Evolutionary conservation across 2,888 invertebrate species (phyloP).

Genomic region (Cheilosia urbana): DNA sequence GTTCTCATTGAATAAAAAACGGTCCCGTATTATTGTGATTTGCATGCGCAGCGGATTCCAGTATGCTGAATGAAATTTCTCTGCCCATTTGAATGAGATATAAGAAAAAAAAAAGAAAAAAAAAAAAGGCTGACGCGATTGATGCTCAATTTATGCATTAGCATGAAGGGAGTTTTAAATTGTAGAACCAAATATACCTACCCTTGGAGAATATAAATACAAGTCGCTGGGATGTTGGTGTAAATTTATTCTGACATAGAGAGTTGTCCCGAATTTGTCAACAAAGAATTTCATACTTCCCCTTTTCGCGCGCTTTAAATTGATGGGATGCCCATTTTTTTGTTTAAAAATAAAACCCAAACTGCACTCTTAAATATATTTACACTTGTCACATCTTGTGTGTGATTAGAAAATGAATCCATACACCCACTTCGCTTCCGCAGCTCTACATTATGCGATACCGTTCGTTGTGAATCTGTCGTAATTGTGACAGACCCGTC

Average conservation of each 20-base stretch:
- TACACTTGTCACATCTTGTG: conserved; percentile 25
- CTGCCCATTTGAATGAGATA: conserved; percentile 63
- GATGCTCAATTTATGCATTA: conserved; percentile 67
- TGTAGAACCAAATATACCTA: conserved; percentile 41
- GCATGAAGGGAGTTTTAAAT: conserved; percentile 39
- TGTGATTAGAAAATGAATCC: conserved; percentile 24
- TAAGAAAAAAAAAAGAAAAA: conserved; percentile 41
- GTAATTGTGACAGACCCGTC: conserved; percentile 62
- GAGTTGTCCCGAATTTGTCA: conserved; percentile 77
- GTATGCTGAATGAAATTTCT: conserved; percentile 68
- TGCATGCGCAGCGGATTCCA: conserved; percentile 58
- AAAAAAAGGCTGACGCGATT: conserved; percentile 63
- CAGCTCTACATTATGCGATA: conserved; percentile 20
- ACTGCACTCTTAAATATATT: conserved; percentile 19
- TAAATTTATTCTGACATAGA: conserved; percentile 77
- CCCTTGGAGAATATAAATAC: conserved; percentile 1
- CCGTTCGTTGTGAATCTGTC: conserved; percentile 50
- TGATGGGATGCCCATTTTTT: conserved; percentile 44
- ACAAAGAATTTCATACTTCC: conserved; percentile 73
- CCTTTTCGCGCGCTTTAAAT: conserved; percentile 56
- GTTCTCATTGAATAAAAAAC: conserved; percentile 55
- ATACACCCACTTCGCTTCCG: conserved; percentile 7
- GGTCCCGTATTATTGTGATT: conserved; percentile 41
- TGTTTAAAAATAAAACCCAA: neutral
- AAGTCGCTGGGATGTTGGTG: conserved; percentile 55